Conservation (phyloP, 2,113 vertebrate genomes). For the Leucoraja erinaceus region DNA sequence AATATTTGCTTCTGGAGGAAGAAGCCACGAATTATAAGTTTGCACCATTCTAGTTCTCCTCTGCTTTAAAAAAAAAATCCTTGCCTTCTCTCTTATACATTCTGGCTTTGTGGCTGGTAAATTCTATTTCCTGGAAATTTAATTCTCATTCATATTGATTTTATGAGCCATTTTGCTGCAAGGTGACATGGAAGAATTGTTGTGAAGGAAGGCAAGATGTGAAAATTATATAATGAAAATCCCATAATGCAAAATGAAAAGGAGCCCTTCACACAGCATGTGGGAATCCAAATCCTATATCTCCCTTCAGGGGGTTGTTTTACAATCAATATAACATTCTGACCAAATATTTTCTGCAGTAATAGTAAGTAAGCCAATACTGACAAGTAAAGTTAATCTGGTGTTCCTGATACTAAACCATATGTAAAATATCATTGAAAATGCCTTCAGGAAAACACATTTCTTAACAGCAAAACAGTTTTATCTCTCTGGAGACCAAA, state of each 20-base stretch:
- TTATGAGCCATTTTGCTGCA: not conserved
- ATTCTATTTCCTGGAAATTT: not conserved
- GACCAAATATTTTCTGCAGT: slow-evolving; percentile 4
- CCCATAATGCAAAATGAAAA: not conserved
- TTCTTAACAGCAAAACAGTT: not conserved
- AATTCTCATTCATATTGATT: not conserved
- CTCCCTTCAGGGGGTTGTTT: not conserved
- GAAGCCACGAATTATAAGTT: not conserved
- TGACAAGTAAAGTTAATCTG: not conserved
- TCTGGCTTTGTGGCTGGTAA: not conserved
- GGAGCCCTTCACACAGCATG: not conserved
- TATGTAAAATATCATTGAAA: not conserved
- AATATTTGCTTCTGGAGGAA: not conserved
- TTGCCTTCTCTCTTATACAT: not conserved
- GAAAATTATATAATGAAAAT: not conserved
- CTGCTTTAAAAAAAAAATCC: not conserved
- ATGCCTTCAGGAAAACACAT: not conserved
- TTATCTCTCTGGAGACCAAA: not conserved
- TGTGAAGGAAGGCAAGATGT: not conserved
- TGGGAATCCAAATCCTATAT: not conserved
- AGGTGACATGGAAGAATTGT: not conserved
- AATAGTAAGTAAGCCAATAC: not conserved
- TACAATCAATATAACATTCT: not conserved
- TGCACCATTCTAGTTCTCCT: not conserved
- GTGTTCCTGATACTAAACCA: not conserved